Base-by-base conservation (phyloP, 2,888 invertebrate species). In the Hermaeophaga mercurialis region DNA sequence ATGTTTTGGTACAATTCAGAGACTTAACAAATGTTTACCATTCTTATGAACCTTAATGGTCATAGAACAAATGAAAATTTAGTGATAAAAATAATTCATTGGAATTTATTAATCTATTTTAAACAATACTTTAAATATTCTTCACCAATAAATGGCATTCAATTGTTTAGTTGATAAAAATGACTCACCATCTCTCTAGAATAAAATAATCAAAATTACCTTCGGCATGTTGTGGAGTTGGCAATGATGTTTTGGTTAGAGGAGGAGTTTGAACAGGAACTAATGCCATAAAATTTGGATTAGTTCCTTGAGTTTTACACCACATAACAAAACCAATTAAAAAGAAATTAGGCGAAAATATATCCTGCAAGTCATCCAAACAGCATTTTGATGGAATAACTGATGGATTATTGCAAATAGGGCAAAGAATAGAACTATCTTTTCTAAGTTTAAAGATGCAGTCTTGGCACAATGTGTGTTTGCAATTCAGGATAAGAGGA, bases 401-500 rank as follows among this genome's bases (percentile, higher is more conserved):
- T 65, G 66, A 79, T 77, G 31, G 74, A 5, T 72, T 66, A 6
- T 75, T 70, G 70, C 85, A 85, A 53, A 80, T 68, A 61, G 77
- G 77, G 67, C 85, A 85, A 41, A 76, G 74, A 33, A 83, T 49
- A 31, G 64, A 57, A 33, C 61, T 50, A 18, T 57, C 49, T 38
- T 63, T 58, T 0, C 75, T 58, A 17, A 77, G 71, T 56, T 74
- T 77, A 28, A 70, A 75, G 9, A 85, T 71, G 70, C 90, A 90
- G 44, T 78, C 80, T 63, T 86, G 85, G 66, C 90, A 90, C 66
- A 85, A 79, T 1, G 84, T 80, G 72, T 90, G 90, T 1, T 85
- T 85, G 69, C 90, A 90, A 58, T 79, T 68, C 55, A 89, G 72
- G 31, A 88, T 75, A 17, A 89, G 75, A 0, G 90, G 89, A 6